These are phyloP conservation scores for Pyrocephalus nanus DNA, from an alignment of 2,797 vertebrate species.

Conservation along the genomic window DNA sequence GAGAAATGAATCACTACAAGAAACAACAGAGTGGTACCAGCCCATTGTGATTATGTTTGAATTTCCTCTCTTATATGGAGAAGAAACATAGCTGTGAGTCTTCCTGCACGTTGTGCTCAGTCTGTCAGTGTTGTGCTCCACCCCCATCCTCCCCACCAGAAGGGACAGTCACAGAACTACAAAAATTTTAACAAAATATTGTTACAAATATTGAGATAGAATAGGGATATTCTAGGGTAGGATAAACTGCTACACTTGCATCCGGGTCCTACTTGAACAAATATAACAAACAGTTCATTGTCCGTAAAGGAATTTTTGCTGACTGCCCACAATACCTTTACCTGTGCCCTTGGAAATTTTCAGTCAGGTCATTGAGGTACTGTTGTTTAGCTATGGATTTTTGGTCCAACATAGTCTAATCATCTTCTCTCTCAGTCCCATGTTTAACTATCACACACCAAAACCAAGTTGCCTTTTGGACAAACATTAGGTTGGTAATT, in stretches of 20 bases:
- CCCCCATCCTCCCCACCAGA: too few relatives aligned
- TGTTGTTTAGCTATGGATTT: not conserved
- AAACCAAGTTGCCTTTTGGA: not conserved
- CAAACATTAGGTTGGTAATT: not conserved
- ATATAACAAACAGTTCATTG: not conserved
- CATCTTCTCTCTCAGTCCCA: not conserved
- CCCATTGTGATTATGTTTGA: not conserved
- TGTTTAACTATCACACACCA: not conserved
- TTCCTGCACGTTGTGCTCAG: not conserved
- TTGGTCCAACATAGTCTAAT: rapidly evolving
- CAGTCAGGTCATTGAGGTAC: not conserved
- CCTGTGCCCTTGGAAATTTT: not conserved
- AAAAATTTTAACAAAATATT: not conserved
- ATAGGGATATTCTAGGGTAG: not conserved
- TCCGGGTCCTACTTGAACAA: not conserved
- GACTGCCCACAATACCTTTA: not conserved
- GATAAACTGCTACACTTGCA: not conserved
- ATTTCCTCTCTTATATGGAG: not conserved
- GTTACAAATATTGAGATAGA: not conserved
- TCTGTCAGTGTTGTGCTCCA: not conserved
- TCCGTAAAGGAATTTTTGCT: not conserved
- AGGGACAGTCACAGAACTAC: not conserved
- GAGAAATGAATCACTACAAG: conserved; percentile 16
- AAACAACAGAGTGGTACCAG: not conserved
- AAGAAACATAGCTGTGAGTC: not conserved